Base-by-base conservation (phyloP, 2,113 vertebrate genomes). In the Sclerurus mexicanus region DNA sequence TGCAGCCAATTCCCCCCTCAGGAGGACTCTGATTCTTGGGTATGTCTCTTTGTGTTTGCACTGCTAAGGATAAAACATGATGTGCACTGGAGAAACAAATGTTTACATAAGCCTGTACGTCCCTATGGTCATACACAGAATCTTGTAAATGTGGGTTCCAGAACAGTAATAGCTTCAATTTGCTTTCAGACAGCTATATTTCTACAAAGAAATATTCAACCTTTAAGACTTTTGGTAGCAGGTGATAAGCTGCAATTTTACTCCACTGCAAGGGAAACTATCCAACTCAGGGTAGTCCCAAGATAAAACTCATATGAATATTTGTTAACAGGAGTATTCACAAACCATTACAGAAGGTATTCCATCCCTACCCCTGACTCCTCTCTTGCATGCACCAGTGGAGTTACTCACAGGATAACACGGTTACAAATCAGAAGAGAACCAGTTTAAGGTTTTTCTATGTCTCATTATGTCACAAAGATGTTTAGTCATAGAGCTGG, bases 211-310 rank as follows among this genome's bases (percentile, higher is more conserved):
- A 85, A 74, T 40, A 75, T 9, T 55, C 24, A 63, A 33, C 7
- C 17, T 49, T 60, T 56, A 74, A 53, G 42, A 75, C 24, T 77
- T 80, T 63, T 44, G 75, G 63, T 80, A 86, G 79, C 27, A 80
- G 59, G 6, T 77, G 82, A 80, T 83, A 81, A 93, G 78, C 55
- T 91, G 67, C 35, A 80, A 62, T 59, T 91, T 91, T 67, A 46
- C 18, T 80, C 50, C 33, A n/a, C 12, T 71, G 63, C 39, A 67
- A 90, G 42, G 31, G 20, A 85, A 94, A 62, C 13, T 7, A 59
- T 40, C 27, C 39, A 85, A 27, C 58, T 63, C 3, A 6, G n/a
- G 14, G 14, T 25, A 60, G 10, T 55, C 28, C 23, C n/a, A 83
- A n/a, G 58, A 62, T 35, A 91, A 85, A 96, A 35, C 30, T 83